Conservation (phyloP, 1,140 invertebrate genomes). For the Drosophila ogumai region DNA sequence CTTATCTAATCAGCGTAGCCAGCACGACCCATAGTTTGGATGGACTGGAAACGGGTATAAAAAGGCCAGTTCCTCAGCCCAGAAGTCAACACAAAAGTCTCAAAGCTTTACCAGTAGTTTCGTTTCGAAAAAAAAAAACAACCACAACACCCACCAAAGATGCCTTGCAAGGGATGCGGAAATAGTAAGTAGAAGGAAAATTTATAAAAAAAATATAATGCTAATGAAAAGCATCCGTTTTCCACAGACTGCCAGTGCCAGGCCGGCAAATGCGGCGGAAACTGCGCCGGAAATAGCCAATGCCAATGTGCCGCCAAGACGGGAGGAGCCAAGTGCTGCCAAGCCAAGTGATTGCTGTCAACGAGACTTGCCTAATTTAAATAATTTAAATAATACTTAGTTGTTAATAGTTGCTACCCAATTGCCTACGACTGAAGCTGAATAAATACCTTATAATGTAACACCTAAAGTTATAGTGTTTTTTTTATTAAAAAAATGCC, state of each 20-base stretch:
- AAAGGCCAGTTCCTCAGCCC: not conserved
- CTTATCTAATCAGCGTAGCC: conserved; percentile 53
- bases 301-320: conserved; percentile 62
- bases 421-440: conserved; percentile 18
- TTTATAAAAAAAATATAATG: not conserved
- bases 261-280: conserved; percentile 64
- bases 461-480: not conserved
- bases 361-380: not conserved
- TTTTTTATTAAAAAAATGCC: not conserved
- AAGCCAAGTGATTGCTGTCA: conserved; percentile 46
- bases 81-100: conserved; percentile 27
- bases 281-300: conserved; percentile 62
- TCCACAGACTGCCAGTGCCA: conserved; percentile 65
- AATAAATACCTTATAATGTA: conserved; percentile 24
- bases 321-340: conserved; percentile 49
- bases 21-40: conserved; percentile 15
- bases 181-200: conserved; percentile 53
- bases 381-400: conserved; percentile 2
- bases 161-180: conserved; percentile 78
- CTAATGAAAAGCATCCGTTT: conserved; percentile 5
- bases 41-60: conserved; percentile 36
- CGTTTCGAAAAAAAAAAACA: not conserved
- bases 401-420: conserved; percentile 10
- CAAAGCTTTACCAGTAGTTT: conserved; percentile 1
- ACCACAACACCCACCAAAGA: conserved; percentile 25